Evolutionary conservation across 2,888 invertebrate species (phyloP), one percentile per base, ranked within the genome.

Genomic region (Cyrtodaria siliqua): DNA sequence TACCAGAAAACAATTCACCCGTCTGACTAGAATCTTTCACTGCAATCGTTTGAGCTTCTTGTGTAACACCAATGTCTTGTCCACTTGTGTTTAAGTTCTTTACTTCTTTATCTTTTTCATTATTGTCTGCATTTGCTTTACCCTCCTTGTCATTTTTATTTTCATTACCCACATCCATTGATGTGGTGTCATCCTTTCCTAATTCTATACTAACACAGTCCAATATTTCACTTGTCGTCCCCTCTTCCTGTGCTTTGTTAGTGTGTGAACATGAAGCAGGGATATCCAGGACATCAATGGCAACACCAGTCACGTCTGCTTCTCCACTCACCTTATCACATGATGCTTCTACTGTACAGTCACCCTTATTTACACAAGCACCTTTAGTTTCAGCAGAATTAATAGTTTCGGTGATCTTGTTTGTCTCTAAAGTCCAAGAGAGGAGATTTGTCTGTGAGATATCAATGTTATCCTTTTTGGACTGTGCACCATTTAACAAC

Each of bases 141-240:
- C 42, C 4, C 8, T 23, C 40, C 24, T 8, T 24, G 9, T 23
- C n/a, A 24, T 3, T 57, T 57, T 16, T 38, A 9, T 42, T 23
- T 59, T 60, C 60, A 60, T 14, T 60, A 47, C 44, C 60, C 27
- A 60, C 47, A 18, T 60, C 60, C 60, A 60, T 60, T 8, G 42
- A 2, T 12, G 16, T 8, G 4, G 33, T 4, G 12, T 33, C 12
- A 8, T 33, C 33, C 12, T 33, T 33, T 8, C 33, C 12, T n/a
- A n/a, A n/a, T n/a, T n/a, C n/a, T n/a, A n/a, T n/a, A n/a, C n/a
- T n/a, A n/a, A n/a, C n/a, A n/a, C n/a, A n/a, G n/a, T n/a, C n/a
- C n/a, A n/a, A n/a, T n/a, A n/a, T n/a, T 33, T 33, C 33, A 33
- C 6, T 33, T 33, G 33, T 33, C 4, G 33, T 33, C 6, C 12